A percentile compares a stretch with the other conserved stretches of the same genome.
phyloP scores from a whole-genome alignment of 2,797 vertebrate genomes.

The Eidolon dupreanum region DNA sequence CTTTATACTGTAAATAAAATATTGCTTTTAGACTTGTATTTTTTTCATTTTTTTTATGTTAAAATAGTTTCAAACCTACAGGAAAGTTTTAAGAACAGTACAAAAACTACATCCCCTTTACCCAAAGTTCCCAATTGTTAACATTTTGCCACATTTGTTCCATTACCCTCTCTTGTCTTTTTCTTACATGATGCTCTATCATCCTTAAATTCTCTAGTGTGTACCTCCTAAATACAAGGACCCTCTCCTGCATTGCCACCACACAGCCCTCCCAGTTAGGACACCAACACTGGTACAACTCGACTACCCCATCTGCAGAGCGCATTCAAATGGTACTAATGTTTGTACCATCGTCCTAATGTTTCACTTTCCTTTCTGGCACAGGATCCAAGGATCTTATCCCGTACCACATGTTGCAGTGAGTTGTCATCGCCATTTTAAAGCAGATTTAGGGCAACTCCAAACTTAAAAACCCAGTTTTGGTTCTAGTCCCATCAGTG shows the following conservation, averaged over 20 bases:
- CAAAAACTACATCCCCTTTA: neutral
- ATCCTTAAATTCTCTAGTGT: neutral
- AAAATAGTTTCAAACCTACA: conserved; percentile 35
- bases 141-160: neutral
- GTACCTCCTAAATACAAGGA: neutral
- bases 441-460: neutral
- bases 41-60: neutral
- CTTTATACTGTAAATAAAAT: conserved; percentile 83
- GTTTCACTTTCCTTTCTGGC: neutral
- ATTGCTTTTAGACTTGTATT: conserved; percentile 67
- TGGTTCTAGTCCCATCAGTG: neutral
- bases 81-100: conserved; percentile 18
- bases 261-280: neutral
- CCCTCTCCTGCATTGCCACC: neutral
- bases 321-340: neutral
- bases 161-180: neutral
- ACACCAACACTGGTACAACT: neutral
- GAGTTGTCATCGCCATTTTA: neutral
- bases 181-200: neutral
- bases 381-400: neutral
- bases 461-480: neutral
- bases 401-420: neutral
- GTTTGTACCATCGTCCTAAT: too few species aligned
- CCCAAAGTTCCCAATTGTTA: neutral
- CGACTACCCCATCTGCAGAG: neutral